A percentile compares a stretch with the other conserved stretches of the same genome.
Conservation (phyloP, 2,113 vertebrate species). For the human region DNA sequence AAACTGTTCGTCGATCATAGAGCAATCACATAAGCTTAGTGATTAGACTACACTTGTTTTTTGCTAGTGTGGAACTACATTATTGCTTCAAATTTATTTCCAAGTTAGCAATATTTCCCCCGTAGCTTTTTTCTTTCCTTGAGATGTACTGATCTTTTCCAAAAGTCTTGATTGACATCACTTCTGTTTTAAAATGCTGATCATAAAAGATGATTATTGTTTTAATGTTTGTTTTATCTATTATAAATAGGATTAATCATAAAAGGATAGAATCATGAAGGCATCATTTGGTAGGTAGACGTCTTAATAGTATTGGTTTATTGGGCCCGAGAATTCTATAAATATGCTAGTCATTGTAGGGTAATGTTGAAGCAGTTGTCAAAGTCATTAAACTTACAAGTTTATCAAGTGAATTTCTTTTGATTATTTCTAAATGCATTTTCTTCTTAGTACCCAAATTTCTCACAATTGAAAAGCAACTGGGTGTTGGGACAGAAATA, state of each 20-base stretch:
- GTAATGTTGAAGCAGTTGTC: not conserved
- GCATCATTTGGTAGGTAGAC: not conserved
- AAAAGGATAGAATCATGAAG: not conserved
- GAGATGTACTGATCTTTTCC: not conserved
- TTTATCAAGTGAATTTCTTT: not conserved
- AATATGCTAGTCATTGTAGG: not conserved
- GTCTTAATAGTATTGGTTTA: not conserved
- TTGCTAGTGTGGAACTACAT: not conserved
- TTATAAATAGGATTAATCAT: not conserved
- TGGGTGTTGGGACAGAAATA: not conserved
- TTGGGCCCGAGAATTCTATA: not conserved
- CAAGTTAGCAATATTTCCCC: not conserved
- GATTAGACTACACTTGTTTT: not conserved
- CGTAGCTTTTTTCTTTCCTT: not conserved
- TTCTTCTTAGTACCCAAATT: not conserved
- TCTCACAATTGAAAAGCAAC: not conserved
- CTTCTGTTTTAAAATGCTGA: not conserved
- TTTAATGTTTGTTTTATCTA: not conserved
- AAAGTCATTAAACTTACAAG: not conserved
- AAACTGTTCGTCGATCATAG: not conserved
- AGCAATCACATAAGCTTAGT: not conserved
- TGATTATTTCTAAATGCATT: not conserved
- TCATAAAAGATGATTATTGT: conserved; percentile 3
- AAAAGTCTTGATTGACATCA: not conserved
- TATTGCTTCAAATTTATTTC: not conserved